These are phyloP conservation scores for Cenopis cana DNA, from an alignment of 2,888 invertebrate genomes.

Conservation along the genomic window DNA sequence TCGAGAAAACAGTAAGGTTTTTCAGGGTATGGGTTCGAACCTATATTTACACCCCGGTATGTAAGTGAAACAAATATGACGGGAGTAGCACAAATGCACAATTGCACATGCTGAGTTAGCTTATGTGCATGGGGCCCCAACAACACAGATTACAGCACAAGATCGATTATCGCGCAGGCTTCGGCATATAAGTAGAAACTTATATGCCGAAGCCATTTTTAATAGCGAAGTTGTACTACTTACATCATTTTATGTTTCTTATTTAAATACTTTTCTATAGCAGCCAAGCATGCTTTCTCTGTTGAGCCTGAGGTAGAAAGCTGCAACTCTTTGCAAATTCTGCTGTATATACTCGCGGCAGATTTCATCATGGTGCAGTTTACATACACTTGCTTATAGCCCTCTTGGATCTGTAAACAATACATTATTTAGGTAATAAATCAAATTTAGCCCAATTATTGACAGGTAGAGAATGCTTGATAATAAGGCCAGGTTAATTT, in stretches of 20 bases:
- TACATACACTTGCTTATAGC: constrained; percentile 88
- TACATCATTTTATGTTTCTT: constrained; percentile 90
- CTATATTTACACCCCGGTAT: too few relatives aligned
- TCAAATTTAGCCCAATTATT: background rate
- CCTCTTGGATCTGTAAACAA: constrained; percentile 75
- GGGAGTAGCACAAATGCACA: too few relatives aligned
- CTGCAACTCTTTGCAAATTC: constrained; percentile 90
- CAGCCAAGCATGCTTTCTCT: constrained; percentile 87
- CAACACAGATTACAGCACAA: too few relatives aligned
- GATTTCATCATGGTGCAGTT: constrained; percentile 96
- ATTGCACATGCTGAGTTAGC: too few relatives aligned
- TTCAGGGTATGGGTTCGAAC: too few relatives aligned
- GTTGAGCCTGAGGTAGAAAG: constrained; percentile 84
- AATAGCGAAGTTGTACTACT: constrained; percentile 59
- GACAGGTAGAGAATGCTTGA: too few relatives aligned
- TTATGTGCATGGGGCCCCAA: too few relatives aligned
- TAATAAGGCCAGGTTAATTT: too few relatives aligned
- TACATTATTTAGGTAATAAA: constrained; percentile 12
- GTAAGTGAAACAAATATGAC: too few relatives aligned
- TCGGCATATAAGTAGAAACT: too few relatives aligned
- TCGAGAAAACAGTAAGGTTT: too few relatives aligned
- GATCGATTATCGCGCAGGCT: too few relatives aligned
- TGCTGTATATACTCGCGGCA: constrained; percentile 91
- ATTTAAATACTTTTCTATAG: constrained; percentile 89
- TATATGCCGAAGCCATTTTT: background rate